Percentiles rank a stretch among this genome's conserved stretches.
phyloP scores from a whole-genome alignment of 2,888 invertebrate species.

The Strigamia transsilvanica region DNA sequence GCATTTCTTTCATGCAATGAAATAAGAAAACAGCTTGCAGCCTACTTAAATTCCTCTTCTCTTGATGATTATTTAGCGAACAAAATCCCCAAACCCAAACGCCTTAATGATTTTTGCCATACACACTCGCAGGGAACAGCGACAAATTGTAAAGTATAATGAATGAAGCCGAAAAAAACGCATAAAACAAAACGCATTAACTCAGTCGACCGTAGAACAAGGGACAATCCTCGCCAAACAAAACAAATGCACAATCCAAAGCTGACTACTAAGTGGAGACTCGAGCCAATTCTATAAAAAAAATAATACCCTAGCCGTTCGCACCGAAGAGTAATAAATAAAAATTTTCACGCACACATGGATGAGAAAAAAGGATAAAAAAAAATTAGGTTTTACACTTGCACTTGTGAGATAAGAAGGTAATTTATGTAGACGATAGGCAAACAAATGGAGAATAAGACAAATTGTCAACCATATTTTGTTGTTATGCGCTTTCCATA shows the following conservation, averaged over 20 bases:
- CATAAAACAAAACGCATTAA: slow-evolving; percentile 44
- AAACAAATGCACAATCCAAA: slow-evolving; percentile 42
- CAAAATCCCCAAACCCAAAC: slow-evolving; percentile 42
- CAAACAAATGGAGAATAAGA: slow-evolving; percentile 36
- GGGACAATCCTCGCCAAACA: slow-evolving; percentile 44
- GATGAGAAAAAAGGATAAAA: slow-evolving; percentile 6
- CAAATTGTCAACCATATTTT: slow-evolving; percentile 44
- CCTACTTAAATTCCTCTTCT: slow-evolving; percentile 44
- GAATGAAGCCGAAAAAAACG: slow-evolving; percentile 37
- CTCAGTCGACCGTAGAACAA: slow-evolving; percentile 36
- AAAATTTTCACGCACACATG: slow-evolving; percentile 43
- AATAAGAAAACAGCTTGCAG: slow-evolving; percentile 44
- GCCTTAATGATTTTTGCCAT: slow-evolving; percentile 44
- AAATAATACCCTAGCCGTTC: neutral
- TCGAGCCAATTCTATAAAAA: slow-evolving; percentile 25
- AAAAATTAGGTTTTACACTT: slow-evolving; percentile 34
- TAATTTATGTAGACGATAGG: slow-evolving; percentile 44
- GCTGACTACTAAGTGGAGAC: slow-evolving; percentile 25
- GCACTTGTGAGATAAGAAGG: slow-evolving; percentile 33
- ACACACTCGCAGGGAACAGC: slow-evolving; percentile 40
- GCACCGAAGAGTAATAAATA: slow-evolving; percentile 27
- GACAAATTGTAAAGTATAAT: slow-evolving; percentile 44
- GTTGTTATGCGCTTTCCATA: slow-evolving; percentile 44
- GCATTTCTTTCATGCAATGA: slow-evolving; percentile 36
- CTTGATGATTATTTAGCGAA: slow-evolving; percentile 42